A percentile compares a stretch with the other conserved stretches of the same genome.
phyloP scores from a whole-genome alignment of 2,797 vertebrate species.

The Neoniphon sammara region DNA sequence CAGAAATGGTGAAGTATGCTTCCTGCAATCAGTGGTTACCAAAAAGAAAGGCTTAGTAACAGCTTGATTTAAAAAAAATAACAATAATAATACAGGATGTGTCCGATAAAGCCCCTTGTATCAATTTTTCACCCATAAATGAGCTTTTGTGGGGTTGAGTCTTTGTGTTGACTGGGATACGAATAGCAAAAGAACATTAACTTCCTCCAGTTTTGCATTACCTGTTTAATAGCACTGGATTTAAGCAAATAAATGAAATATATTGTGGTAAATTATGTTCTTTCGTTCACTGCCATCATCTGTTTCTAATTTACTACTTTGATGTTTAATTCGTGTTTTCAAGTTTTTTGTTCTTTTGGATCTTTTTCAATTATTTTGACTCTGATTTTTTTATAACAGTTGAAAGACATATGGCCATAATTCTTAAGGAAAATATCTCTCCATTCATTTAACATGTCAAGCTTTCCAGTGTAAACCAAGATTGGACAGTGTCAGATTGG shows the following conservation, averaged over 20 bases:
- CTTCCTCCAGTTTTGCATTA: not conserved
- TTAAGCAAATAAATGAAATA: not conserved
- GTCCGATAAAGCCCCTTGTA: slow-evolving; percentile 7
- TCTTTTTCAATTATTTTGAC: too few species aligned
- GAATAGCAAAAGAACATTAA: too few species aligned
- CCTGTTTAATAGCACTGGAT: too few species aligned
- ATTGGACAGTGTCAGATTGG: not conserved
- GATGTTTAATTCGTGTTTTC: too few species aligned
- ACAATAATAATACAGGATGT: not conserved
- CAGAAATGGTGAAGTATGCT: slow-evolving; percentile 40
- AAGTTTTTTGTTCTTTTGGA: too few species aligned
- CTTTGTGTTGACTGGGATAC: too few species aligned
- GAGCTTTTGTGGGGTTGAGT: not conserved
- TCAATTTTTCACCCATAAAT: slow-evolving; percentile 11
- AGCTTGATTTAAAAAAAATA: slow-evolving; percentile 17
- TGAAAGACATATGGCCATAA: not conserved
- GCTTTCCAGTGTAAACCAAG: not conserved
- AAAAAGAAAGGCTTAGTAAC: slow-evolving; percentile 7
- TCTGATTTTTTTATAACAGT: too few species aligned
- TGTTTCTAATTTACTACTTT: too few species aligned
- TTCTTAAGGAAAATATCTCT: not conserved
- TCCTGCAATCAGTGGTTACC: slow-evolving; percentile 44
- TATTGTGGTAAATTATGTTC: not conserved
- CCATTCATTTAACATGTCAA: not conserved
- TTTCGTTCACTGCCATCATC: too few species aligned